Base-by-base conservation (phyloP, 2,888 invertebrate species). In the Silvanus unidentatus region DNA sequence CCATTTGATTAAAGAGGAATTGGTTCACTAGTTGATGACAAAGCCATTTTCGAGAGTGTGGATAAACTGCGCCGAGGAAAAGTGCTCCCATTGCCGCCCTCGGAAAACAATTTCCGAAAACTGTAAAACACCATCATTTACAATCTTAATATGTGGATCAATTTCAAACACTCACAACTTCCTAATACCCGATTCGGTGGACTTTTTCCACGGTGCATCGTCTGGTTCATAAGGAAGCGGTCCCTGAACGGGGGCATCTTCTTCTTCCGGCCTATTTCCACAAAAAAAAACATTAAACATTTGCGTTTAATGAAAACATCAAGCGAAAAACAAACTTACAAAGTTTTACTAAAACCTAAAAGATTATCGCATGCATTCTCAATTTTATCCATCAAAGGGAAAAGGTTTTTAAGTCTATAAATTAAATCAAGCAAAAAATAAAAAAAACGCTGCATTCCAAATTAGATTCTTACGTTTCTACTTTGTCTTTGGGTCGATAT, bases 181-280 rank as follows among this genome's bases (percentile, higher is more conserved):
- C 65, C 91, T 79, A 63, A 92, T 91, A 35, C 92, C 91, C 51
- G 91, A 90, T 73, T 91, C 88, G 28, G 83, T 77, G 34, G 82
- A 77, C 63, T 80, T 82, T 70, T 91, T 91, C 88, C 93, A 94
- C 0, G 95, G 95, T 46, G 97, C 97, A 74, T 98, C 97, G 63
- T 94, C 93, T 0, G 98, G 98, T 71, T 98, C 98, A 42, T 86
- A 87, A 16, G 97, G 97, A 59, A 98, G 77, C 1, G 98, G 98
- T 2, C 98, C 98, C 71, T 98, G 95, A 1, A 98, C 97, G 1
- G 94, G 91, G 10, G 88, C 83, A 63, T 94, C 94, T 52, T 88
- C 87, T 35, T 86, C 85, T 36, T 60, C 66, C 30, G 76, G 75
- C 60, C 78, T 69, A 47, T 40, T 50, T 45, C 39, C 9, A 41